Conservation (phyloP, 2,797 vertebrate genomes). For the Parauchenoglanis punctatus region DNA sequence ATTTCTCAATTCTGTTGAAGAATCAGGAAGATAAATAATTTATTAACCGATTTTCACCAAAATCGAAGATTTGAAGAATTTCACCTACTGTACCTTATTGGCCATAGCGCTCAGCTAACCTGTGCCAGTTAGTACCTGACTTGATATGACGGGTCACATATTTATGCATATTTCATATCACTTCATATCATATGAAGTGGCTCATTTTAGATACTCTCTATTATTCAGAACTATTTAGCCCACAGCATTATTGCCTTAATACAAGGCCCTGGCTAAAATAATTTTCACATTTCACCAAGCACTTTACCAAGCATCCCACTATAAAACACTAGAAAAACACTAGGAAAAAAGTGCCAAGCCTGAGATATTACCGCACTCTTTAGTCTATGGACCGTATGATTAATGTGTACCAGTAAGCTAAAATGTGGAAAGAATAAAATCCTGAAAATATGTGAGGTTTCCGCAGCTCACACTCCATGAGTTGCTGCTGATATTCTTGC, state of each 20-base stretch:
- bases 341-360: slow-evolving; percentile 48
- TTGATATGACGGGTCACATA: too few relatives aligned
- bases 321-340: slow-evolving; percentile 58
- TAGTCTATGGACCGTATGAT: slow-evolving; percentile 53
- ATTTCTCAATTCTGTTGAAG: too few relatives aligned
- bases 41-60: too few relatives aligned
- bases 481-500: not conserved
- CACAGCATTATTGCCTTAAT: slow-evolving; percentile 59
- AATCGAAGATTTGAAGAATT: too few relatives aligned
- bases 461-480: slow-evolving; percentile 46
- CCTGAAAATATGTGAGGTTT: slow-evolving; percentile 31
- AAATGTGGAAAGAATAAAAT: slow-evolving; percentile 53
- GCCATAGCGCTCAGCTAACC: too few relatives aligned
- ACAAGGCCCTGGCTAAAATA: slow-evolving; percentile 52
- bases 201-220: slow-evolving; percentile 3
- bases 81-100: too few relatives aligned
- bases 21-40: too few relatives aligned
- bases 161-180: too few relatives aligned
- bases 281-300: slow-evolving; percentile 59
- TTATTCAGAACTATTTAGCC: slow-evolving; percentile 61
- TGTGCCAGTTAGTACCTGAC: too few relatives aligned
- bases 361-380: slow-evolving; percentile 65
- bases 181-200: slow-evolving; percentile 15
- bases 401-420: slow-evolving; percentile 47
- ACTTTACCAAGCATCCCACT: slow-evolving; percentile 55